Percentiles rank a stretch among this genome's conserved stretches.
Evolutionary conservation across 2,888 invertebrate genomes (phyloP).

Genomic region (Hetaerina titia): DNA sequence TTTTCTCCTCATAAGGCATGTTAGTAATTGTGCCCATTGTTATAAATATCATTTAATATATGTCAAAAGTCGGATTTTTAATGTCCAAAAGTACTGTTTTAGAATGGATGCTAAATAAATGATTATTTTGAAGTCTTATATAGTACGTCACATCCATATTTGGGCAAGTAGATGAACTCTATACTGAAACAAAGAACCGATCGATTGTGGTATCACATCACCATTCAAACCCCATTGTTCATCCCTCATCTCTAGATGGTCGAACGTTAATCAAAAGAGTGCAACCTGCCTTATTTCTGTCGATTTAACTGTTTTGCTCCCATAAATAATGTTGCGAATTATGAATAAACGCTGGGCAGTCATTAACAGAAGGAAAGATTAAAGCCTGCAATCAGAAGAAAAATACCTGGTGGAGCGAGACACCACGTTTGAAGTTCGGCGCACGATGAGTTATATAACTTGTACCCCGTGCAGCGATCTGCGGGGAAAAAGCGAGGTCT

Average conservation of each 20-base stretch:
- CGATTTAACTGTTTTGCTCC: background rate
- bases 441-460: background rate
- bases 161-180: no score
- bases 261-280: background rate
- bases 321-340: background rate
- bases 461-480: background rate
- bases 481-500: background rate
- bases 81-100: no score
- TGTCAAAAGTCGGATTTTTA: no score
- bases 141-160: no score
- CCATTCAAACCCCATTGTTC: no score
- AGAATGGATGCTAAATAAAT: no score
- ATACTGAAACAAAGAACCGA: no score
- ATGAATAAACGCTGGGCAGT: background rate
- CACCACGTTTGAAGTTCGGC: background rate
- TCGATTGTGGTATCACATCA: no score
- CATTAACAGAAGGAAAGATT: background rate
- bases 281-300: background rate
- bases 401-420: background rate
- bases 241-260: background rate
- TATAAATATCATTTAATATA: no score
- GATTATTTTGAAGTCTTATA: no score
- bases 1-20: no score
- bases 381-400: background rate
- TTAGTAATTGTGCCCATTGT: no score